Conservation (phyloP, 2,888 invertebrate species). For the Stomorhina lunata region DNA sequence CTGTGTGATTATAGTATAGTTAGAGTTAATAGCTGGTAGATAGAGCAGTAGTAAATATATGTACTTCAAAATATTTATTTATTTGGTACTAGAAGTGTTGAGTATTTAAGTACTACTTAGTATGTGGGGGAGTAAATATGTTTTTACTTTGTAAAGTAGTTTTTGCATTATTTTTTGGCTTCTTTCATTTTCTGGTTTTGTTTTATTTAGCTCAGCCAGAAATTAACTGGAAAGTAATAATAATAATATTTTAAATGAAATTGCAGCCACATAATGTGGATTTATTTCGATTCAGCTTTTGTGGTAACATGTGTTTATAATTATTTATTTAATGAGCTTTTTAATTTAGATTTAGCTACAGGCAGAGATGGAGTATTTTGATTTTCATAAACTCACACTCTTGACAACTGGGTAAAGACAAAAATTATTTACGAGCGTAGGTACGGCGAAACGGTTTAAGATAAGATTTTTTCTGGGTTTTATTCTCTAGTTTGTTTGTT, state of each 20-base stretch:
- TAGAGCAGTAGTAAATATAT: not conserved
- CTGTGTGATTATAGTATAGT: slow-evolving; percentile 9
- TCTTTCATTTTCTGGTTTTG: not conserved
- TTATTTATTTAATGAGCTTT: slow-evolving; percentile 40
- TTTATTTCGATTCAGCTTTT: not conserved
- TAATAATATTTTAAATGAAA: slow-evolving; percentile 1
- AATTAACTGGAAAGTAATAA: not conserved
- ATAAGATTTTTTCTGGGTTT: too few relatives aligned
- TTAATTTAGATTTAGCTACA: not conserved
- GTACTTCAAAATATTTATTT: too few relatives aligned
- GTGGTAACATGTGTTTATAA: slow-evolving; percentile 39
- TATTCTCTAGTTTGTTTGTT: too few relatives aligned
- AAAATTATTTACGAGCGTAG: too few relatives aligned
- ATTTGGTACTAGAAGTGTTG: too few relatives aligned
- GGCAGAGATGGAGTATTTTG: not conserved
- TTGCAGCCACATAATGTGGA: not conserved
- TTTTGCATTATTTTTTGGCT: not conserved
- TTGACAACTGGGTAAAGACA: too few relatives aligned
- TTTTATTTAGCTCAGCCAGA: not conserved
- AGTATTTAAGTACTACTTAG: too few relatives aligned
- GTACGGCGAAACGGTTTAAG: too few relatives aligned
- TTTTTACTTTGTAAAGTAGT: too few relatives aligned
- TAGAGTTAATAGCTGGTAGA: not conserved
- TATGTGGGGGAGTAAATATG: too few relatives aligned
- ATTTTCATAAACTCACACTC: too few relatives aligned